Base-by-base conservation (phyloP, 1,140 invertebrate genomes). In the Drosophila tristis region DNA sequence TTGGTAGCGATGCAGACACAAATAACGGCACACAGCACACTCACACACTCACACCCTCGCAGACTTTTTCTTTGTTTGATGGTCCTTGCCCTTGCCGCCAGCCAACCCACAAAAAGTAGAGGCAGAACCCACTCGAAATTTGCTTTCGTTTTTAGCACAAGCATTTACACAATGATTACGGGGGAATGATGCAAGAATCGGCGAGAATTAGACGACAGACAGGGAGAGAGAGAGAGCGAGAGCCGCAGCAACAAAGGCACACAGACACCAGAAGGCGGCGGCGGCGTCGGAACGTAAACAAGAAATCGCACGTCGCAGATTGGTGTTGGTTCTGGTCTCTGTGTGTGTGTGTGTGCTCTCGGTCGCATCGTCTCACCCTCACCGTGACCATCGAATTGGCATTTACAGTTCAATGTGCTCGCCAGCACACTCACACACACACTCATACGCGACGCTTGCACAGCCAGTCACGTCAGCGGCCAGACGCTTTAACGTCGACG, bases 371-470 rank as follows among this genome's bases (percentile, higher is more conserved):
- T 67, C 65, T 63, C 67, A 68, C 61, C 57, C 79, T 89, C 84
- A 80, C 23, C 82, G 55, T 89, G 84, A 89, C 84, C 84, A 89
- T 89, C 84, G 80, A 79, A 89, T 84, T 90, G 76, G 84, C 85
- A 84, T 79, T 87, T 89, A 78, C 84, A 89, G 84, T 89, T 89
- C 84, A 89, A 89, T 90, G 84, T 85, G 76, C 84, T 89, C 80
- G 48, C 53, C 60, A 56, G 70, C 49, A 63, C 67, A 68, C 39
- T 16, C 16, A 16, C 16, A 73, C 43, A 60, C 63, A 66, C 39
- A 56, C 49, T 48, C 53, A 55, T 20, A 42, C 49, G 45, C 25
- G n/a, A 45, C 43, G 23, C 35, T 49, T 25, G 49, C 42, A 16
- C 60, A 55, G 11, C 13, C 49, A 44, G 48, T 80, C 78, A 80